Base-by-base conservation (phyloP, 1,140 invertebrate genomes). In the Trachymyrmex cornetzi region DNA sequence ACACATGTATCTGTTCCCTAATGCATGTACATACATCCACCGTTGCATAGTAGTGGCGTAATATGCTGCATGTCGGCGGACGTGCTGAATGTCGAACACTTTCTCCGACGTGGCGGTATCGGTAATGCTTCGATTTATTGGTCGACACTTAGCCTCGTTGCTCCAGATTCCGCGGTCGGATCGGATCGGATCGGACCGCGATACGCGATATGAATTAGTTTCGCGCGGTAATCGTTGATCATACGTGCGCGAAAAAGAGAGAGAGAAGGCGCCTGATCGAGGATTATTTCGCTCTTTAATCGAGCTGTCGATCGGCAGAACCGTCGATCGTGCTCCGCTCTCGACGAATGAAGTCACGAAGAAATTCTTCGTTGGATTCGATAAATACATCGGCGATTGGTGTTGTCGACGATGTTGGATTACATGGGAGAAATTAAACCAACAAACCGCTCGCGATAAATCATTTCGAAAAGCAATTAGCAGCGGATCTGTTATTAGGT, bases 81-180 rank as follows among this genome's bases (percentile, higher is more conserved):
- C 64, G 34, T 69, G n/a, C 85, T 79, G 87, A 88, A 89, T 87
- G 87, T 81, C 88, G 92, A 90, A 89, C 89, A 89, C 90, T 93
- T 92, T 93, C 93, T 90, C 89, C 87, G 30, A 75, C 57, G 16
- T 57, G 87, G 85, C 30, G 53, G 61, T 93, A 91, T 89, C 90
- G 91, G 91, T 93, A 93, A 93, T 91, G 88, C 88, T 80, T 89
- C 80, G 92, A 93, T 93, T 93, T 94, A 93, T 92, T 82, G 91
- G 87, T 50, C 81, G 61, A 86, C 85, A 86, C 75, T 87, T 90
- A 90, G 85, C 71, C 87, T 48, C 61, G 64, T 61, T 91, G 93
- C 88, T 90, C 93, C 89, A 93, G 88, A 94, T 94, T 93, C 91
- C 87, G 90, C 80, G 44, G 85, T 27, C 67, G 50, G 77, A 77